phyloP scores from a whole-genome alignment of 2,113 vertebrate species.

The Diadophis punctatus region DNA sequence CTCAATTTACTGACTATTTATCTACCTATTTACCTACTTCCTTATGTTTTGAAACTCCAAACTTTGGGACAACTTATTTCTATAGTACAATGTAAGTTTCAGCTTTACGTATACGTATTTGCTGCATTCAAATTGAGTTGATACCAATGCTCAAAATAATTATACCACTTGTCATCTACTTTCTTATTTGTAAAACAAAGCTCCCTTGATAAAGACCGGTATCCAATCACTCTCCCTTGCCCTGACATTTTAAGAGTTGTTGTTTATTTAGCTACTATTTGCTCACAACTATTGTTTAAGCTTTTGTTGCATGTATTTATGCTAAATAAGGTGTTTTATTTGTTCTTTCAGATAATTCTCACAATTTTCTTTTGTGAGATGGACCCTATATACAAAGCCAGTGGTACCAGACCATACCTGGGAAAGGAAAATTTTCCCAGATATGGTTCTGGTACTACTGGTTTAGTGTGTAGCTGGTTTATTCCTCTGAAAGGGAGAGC shows the following conservation, averaged over 20 bases:
- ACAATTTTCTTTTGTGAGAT: neutral
- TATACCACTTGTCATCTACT: neutral
- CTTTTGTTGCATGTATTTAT: neutral
- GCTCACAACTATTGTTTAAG: neutral
- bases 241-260: neutral
- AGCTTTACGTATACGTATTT: neutral
- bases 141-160: neutral
- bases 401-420: neutral
- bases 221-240: neutral
- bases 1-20: neutral
- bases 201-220: neutral
- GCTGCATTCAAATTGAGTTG: neutral
- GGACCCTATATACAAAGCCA: neutral
- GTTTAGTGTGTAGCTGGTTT: neutral
- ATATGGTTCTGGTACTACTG: no score
- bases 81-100: neutral
- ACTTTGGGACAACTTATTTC: neutral
- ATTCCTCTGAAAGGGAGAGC: neutral
- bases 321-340: no score
- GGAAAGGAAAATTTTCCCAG: neutral
- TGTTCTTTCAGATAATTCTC: neutral
- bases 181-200: neutral
- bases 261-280: neutral
- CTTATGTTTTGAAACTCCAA: neutral
- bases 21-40: neutral